Conservation (phyloP, 2,113 vertebrate species). For the Lamprotornis superbus region DNA sequence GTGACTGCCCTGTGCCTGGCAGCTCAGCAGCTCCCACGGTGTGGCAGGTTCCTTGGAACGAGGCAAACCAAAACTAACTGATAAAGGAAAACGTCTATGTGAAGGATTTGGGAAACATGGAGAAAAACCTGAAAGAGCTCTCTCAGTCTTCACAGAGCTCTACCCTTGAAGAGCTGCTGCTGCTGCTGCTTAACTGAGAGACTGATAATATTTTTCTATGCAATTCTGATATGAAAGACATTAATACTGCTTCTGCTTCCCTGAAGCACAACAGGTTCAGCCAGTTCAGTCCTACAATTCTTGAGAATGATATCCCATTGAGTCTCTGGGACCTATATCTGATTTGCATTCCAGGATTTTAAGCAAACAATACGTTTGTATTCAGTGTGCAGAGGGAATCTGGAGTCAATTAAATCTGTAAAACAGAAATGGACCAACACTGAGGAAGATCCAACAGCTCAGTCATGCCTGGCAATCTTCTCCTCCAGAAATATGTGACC, state of each 20-base stretch:
- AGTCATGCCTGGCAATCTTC: neutral
- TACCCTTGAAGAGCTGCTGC: neutral
- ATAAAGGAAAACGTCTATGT: neutral
- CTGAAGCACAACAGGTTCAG: neutral
- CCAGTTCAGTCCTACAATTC: neutral
- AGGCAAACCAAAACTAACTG: neutral
- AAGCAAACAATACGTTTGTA: neutral
- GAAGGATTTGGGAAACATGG: neutral
- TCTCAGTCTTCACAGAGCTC: neutral
- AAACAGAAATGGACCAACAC: slow-evolving; percentile 19
- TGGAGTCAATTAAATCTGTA: slow-evolving; percentile 27
- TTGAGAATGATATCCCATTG: neutral
- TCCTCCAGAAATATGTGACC: neutral
- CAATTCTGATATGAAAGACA: neutral
- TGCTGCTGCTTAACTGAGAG: neutral
- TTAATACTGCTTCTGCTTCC: neutral
- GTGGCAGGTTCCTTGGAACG: neutral
- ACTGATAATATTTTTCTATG: neutral
- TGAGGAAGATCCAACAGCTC: slow-evolving; percentile 17
- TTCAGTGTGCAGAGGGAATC: neutral
- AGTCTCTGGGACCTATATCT: neutral
- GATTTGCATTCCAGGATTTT: neutral
- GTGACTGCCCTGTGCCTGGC: neutral
- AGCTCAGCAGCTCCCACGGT: fast-evolving
- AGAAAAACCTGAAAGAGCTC: neutral